A percentile compares a stretch with the other conserved stretches of the same genome.
These are phyloP conservation scores for Pseudois nayaur DNA, from an alignment of 2,113 vertebrate genomes.

Conservation along the genomic window DNA sequence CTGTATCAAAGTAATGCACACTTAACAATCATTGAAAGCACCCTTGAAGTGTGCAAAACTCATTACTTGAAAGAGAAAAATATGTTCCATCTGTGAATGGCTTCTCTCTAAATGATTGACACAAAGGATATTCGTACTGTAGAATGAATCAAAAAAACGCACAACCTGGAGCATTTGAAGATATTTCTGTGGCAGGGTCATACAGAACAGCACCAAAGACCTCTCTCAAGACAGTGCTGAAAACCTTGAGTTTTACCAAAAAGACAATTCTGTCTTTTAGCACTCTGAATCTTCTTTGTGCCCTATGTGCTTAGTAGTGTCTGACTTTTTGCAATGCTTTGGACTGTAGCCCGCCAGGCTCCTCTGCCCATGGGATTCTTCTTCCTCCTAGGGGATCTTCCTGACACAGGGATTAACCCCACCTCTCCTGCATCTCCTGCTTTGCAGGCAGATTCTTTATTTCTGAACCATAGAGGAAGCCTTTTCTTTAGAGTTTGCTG, in stretches of 20 bases:
- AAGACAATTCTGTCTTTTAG: background rate
- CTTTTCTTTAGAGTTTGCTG: background rate
- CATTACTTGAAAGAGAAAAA: background rate
- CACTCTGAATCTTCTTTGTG: background rate
- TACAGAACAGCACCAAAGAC: fast-evolving
- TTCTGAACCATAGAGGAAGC: background rate
- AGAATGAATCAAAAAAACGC: background rate
- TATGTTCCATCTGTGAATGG: background rate
- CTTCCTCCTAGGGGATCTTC: background rate
- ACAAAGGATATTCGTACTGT: background rate
- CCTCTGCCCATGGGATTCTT: background rate
- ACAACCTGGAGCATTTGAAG: background rate
- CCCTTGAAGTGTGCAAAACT: background rate
- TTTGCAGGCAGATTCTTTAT: background rate
- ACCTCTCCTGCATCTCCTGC: background rate
- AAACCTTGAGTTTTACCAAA: background rate
- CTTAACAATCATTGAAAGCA: background rate
- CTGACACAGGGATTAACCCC: background rate
- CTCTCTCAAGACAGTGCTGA: background rate
- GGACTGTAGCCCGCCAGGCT: background rate
- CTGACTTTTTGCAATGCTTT: background rate
- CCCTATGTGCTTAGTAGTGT: background rate
- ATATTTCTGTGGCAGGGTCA: background rate
- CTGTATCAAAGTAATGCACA: background rate
- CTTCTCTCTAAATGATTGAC: background rate